phyloP scores from a whole-genome alignment of 2,888 invertebrate species.

The Anarsia innoxiella region DNA sequence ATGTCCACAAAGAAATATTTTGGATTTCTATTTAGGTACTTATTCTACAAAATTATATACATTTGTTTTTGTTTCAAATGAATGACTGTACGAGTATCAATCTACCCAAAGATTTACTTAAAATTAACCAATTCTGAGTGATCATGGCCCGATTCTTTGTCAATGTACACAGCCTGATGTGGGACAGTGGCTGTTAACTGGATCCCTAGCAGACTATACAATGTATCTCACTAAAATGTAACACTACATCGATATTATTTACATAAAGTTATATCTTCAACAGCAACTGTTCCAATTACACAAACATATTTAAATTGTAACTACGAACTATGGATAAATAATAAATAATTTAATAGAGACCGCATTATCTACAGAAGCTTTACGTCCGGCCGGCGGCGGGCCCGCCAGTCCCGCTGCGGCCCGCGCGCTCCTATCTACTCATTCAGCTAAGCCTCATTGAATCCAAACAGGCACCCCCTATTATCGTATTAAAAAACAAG shows the following conservation, averaged over 20 bases:
- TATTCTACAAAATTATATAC: constrained; percentile 63
- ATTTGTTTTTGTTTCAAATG: constrained; percentile 38
- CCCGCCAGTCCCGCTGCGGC: no score
- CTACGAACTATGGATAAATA: constrained; percentile 57
- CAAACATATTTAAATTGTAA: constrained; percentile 32
- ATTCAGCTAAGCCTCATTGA: constrained; percentile 28
- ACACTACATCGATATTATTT: constrained; percentile 29
- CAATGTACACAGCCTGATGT: constrained; percentile 25
- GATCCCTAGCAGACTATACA: no score
- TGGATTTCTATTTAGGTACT: constrained; percentile 16
- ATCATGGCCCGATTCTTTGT: constrained; percentile 33
- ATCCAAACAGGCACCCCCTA: constrained; percentile 48
- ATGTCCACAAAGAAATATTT: constrained; percentile 54
- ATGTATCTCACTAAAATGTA: no score
- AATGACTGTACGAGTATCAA: constrained; percentile 40
- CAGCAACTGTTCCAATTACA: constrained; percentile 34
- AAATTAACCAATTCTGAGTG: constrained; percentile 28
- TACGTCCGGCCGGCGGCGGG: constrained; percentile 39
- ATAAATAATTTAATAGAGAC: constrained; percentile 66
- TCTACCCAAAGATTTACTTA: constrained; percentile 31
- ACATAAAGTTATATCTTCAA: constrained; percentile 41
- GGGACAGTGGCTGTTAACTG: no score
- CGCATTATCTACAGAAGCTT: constrained; percentile 71
- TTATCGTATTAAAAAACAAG: constrained; percentile 24
- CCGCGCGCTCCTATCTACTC: constrained; percentile 16